Evolutionary conservation across 2,888 invertebrate species (phyloP).

Genomic region (Mycalesis mineus): DNA sequence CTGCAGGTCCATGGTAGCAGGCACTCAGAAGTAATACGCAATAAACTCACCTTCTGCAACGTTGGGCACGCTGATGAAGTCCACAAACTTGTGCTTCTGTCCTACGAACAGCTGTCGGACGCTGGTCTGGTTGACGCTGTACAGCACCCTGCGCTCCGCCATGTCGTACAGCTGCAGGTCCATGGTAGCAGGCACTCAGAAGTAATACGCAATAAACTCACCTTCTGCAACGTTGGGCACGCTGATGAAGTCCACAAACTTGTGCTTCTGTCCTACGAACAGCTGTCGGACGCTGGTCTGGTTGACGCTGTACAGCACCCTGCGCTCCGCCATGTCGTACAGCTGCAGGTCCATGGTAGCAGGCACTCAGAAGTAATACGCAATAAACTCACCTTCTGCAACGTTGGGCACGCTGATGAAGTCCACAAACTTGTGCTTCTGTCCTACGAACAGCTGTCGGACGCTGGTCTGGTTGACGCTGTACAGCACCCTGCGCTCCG

Average conservation of each 20-base stretch:
- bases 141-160: conserved; percentile 36
- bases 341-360: conserved; percentile 40
- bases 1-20: conserved; percentile 40
- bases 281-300: conserved; percentile 12
- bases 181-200: conserved; percentile 22
- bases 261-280: conserved; percentile 26
- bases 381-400: conserved; percentile 36
- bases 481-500: conserved; percentile 37
- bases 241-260: conserved; percentile 33
- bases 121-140: conserved; percentile 23
- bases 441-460: conserved; percentile 20
- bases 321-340: conserved; percentile 26
- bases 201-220: conserved; percentile 32
- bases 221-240: conserved; percentile 36
- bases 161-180: conserved; percentile 38
- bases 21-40: neutral
- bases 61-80: conserved; percentile 32
- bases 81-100: conserved; percentile 31
- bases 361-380: neutral
- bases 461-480: conserved; percentile 20
- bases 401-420: conserved; percentile 35
- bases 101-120: conserved; percentile 19
- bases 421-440: conserved; percentile 31
- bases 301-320: conserved; percentile 36
- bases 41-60: conserved; percentile 37